Percentiles rank a stretch among this genome's conserved stretches.
These are phyloP conservation scores for Emydoidea blandingii DNA, from an alignment of 2,797 vertebrate species.

Conservation along the genomic window DNA sequence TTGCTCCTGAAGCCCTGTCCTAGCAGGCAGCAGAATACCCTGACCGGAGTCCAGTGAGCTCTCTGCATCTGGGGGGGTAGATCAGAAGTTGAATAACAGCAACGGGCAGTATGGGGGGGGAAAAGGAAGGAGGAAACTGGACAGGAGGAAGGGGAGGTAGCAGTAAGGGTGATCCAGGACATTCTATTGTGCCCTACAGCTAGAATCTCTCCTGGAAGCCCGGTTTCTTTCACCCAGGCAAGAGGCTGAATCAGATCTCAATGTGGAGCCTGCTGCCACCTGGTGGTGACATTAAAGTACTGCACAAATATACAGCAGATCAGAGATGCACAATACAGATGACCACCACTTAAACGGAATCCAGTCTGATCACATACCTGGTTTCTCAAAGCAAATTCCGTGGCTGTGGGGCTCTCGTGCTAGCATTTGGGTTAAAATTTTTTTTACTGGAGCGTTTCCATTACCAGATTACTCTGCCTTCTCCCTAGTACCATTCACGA, in stretches of 20 bases:
- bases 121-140: background rate
- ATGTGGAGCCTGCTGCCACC: background rate
- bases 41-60: too few species aligned
- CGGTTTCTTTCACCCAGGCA: background rate
- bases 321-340: background rate
- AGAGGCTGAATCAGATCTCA: background rate
- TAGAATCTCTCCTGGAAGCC: background rate
- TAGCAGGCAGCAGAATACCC: background rate
- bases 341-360: background rate
- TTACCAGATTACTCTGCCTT: background rate
- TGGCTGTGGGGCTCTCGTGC: background rate
- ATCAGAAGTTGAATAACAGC: too few species aligned
- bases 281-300: accelerated
- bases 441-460: background rate
- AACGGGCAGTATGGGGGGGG: background rate
- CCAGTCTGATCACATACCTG: accelerated
- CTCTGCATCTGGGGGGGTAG: too few species aligned
- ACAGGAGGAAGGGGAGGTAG: too few species aligned
- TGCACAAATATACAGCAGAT: accelerated
- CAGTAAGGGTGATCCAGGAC: background rate
- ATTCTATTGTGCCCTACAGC: background rate
- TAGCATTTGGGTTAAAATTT: background rate
- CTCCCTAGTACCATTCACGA: background rate
- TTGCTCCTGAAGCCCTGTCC: background rate
- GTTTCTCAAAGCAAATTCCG: background rate